Percentiles rank a stretch among this genome's conserved stretches.
Evolutionary conservation across 2,797 vertebrate genomes (phyloP).

Genomic region (Taenioides sp.): DNA sequence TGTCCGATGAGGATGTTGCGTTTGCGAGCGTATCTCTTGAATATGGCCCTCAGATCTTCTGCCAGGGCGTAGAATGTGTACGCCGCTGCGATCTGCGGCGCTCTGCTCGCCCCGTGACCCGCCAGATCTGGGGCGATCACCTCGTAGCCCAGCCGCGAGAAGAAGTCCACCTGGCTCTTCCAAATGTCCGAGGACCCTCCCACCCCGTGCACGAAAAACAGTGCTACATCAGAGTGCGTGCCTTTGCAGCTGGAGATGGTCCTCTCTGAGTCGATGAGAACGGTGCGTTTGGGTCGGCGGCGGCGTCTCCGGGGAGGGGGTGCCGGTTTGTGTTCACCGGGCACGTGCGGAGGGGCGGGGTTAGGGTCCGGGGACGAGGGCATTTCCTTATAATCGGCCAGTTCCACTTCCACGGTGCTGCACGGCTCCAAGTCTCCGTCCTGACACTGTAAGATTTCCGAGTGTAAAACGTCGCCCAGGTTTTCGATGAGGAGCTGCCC

Average conservation of each 20-base stretch:
- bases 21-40: conserved; percentile 91
- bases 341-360: conserved; percentile 49
- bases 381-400: conserved; percentile 78
- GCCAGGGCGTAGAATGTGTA: conserved; percentile 96
- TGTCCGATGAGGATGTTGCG: conserved; percentile 95
- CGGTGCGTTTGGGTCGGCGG: conserved; percentile 87
- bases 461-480: conserved; percentile 84
- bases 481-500: conserved; percentile 96
- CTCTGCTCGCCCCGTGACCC: conserved; percentile 89
- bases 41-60: conserved; percentile 91
- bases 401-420: conserved; percentile 86
- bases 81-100: conserved; percentile 89
- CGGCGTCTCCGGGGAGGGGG: conserved; percentile 78
- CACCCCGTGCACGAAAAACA: conserved; percentile 96
- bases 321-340: conserved; percentile 74
- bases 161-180: conserved; percentile 95
- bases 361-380: conserved; percentile 75
- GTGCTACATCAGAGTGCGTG: conserved; percentile 86
- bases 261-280: conserved; percentile 88
- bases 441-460: conserved; percentile 88
- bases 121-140: conserved; percentile 93
- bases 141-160: conserved; percentile 90
- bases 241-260: conserved; percentile 93
- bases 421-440: conserved; percentile 81
- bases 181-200: conserved; percentile 96